Conservation (phyloP, 1,140 invertebrate species). For the Tetragnatha versicolor region DNA sequence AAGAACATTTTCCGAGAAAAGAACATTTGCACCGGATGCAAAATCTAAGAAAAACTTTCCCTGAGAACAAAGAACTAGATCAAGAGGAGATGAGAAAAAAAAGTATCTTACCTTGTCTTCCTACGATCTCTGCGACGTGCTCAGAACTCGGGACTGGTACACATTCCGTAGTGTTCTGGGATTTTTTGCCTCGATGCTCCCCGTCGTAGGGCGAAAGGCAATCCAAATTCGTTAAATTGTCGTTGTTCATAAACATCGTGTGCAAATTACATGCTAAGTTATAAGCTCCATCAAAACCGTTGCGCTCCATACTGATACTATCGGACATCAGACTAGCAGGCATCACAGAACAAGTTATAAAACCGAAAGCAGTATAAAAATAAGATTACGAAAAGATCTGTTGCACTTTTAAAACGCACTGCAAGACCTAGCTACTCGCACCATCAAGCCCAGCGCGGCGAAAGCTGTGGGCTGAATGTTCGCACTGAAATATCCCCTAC, state of each 20-base stretch:
- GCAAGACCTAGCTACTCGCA: constrained; percentile 37
- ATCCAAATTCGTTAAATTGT: constrained; percentile 55
- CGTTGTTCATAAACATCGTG: constrained; percentile 60
- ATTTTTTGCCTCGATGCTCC: constrained; percentile 82
- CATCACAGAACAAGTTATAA: constrained; percentile 53
- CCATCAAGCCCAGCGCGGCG: constrained; percentile 14
- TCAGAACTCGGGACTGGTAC: constrained; percentile 98
- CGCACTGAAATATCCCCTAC: constrained; percentile 20
- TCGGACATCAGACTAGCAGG: constrained; percentile 52
- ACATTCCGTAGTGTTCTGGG: constrained; percentile 98
- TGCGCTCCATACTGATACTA: constrained; percentile 56
- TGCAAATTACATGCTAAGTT: constrained; percentile 72
- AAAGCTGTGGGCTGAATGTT: constrained; percentile 34
- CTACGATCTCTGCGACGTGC: constrained; percentile 99
- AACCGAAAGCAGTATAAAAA: constrained; percentile 43
- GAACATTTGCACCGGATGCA: constrained; percentile 44
- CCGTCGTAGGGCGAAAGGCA: constrained; percentile 59
- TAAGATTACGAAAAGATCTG: constrained; percentile 22
- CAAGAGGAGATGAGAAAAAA: constrained; percentile 8
- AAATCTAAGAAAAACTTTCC: constrained; percentile 22
- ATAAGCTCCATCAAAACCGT: constrained; percentile 79
- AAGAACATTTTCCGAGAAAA: too few relatives aligned
- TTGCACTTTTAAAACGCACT: constrained; percentile 17
- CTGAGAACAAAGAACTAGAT: constrained; percentile 31
- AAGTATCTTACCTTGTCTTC: constrained; percentile 89